Conservation (phyloP, 2,113 vertebrate species). For the Lampris megalopsis region DNA sequence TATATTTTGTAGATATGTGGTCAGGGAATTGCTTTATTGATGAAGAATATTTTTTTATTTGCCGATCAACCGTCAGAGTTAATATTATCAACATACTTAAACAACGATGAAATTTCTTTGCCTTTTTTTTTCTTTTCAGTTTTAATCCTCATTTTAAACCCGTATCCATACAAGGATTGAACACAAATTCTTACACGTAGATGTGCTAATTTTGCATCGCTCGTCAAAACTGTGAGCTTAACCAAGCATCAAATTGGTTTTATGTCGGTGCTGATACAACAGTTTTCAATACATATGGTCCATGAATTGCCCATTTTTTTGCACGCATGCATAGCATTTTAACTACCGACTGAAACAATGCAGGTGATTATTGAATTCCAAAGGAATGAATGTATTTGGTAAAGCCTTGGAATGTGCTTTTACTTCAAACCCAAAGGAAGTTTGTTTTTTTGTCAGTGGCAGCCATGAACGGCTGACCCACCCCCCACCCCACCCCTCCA, state of each 20-base stretch:
- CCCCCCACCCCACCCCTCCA: background rate
- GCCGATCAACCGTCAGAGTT: too few species aligned
- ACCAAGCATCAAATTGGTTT: too few species aligned
- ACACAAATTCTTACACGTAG: too few species aligned
- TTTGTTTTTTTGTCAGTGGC: background rate
- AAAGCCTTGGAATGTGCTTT: background rate
- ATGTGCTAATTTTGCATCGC: too few species aligned
- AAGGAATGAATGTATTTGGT: slow-evolving; percentile 13
- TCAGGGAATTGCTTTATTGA: too few species aligned
- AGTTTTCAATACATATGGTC: too few species aligned
- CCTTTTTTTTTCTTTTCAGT: background rate
- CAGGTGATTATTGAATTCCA: background rate
- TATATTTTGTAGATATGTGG: too few species aligned
- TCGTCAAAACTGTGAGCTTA: too few species aligned
- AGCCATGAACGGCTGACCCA: background rate
- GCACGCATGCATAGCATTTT: background rate
- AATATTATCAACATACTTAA: too few species aligned
- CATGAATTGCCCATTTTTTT: too few species aligned
- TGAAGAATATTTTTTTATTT: too few species aligned
- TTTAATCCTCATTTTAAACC: background rate
- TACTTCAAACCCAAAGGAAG: background rate
- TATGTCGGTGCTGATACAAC: background rate
- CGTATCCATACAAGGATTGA: background rate
- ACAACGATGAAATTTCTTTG: too few species aligned
- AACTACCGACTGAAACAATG: background rate